Base-by-base conservation (phyloP, 2,888 invertebrate genomes). In the Ophion slaviceki region DNA sequence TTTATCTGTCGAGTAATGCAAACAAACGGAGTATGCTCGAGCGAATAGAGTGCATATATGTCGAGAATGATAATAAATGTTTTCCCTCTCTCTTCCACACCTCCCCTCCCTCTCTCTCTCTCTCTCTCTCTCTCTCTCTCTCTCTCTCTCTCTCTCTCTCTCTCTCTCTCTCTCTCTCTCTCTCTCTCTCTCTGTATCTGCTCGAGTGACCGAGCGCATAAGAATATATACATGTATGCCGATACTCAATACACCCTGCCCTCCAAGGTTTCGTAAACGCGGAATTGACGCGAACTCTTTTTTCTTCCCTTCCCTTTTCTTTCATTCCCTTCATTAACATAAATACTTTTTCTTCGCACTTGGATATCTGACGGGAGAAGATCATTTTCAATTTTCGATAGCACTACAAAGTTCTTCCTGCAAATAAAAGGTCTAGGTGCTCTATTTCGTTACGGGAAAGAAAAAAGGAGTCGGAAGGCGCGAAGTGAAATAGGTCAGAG, bases 1-100 rank as follows among this genome's bases (percentile, higher is more conserved):
- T 85, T 85, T 85, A 85, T 82, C 85, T 82, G 7, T 79, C 80
- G 77, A 80, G 82, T 67, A 76, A 75, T 67, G 76, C 76, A 85
- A 85, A 85, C 85, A 85, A 70, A 61, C 66, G 61, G 78, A 62
- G 53, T 76, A 80, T 53, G 45, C 76, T 67, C 66, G 24, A 36
- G 76, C 17, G 40, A 76, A 80, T 80, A 80, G 76, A 82, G 85
- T 85, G 82, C 85, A 85, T 66, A 67, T 70, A 40, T 62, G 59
- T 47, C 17, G 32, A 53, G 40, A 76, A 68, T 75, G 80, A 80
- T 66, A 64, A 72, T 71, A 70, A 62, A 85, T 75, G 20, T 67
- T 74, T 36, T 61, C 45, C 24, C 47, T 40, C 72, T 2, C 36
- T 17, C 3, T 2, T 72, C 59, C 47, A 11, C 32, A 36, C 64